Evolutionary conservation across 2,888 invertebrate genomes (phyloP), one percentile per base, ranked within the genome.

Genomic region (Allolobophora icterica): DNA sequence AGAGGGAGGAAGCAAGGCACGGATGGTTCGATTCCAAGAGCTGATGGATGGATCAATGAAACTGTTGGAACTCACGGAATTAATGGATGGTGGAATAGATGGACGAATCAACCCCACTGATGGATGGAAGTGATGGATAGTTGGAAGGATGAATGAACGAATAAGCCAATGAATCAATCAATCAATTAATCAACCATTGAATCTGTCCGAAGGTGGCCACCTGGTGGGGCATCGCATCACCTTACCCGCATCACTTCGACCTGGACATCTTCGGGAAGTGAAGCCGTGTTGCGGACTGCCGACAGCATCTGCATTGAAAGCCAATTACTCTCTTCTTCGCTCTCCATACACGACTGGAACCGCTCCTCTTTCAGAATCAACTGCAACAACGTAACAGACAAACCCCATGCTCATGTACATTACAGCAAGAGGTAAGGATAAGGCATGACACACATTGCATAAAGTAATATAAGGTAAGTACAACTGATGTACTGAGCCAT

Each of bases 281-380:
- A 96, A 94, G 97, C 96, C 94, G 97, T 97, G 0, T 97, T 97
- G 38, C 97, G 97, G 91, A 98, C 97, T 2, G 98, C 97, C 93
- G 97, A 97, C 83, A 99, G 96, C 91, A 99, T 96, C 95, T 99
- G 99, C 4, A 98, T 97, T 13, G 98, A 98, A 94, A 98, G 96
- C 98, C 98, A 98, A 89, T 98, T 96, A 0, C 98, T 98, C 95
- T 98, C 98, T 95, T 98, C 97, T 95, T 98, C 98, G 0, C 97
- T 97, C 95, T 98, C 98, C 91, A 95, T 97, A 15, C 93, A 93
- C 34, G 98, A 97, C 95, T 98, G 98, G 95, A 98, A 98, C 91
- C 98, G 96, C 95, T 98, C 98, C 96, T 99, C 98, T 93, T 98
- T 97, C 42, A 98, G 96, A 94, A 98, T 97, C 96, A 97, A 97